phyloP scores from a whole-genome alignment of 2,113 vertebrate species.

The Tupaia chinensis region DNA sequence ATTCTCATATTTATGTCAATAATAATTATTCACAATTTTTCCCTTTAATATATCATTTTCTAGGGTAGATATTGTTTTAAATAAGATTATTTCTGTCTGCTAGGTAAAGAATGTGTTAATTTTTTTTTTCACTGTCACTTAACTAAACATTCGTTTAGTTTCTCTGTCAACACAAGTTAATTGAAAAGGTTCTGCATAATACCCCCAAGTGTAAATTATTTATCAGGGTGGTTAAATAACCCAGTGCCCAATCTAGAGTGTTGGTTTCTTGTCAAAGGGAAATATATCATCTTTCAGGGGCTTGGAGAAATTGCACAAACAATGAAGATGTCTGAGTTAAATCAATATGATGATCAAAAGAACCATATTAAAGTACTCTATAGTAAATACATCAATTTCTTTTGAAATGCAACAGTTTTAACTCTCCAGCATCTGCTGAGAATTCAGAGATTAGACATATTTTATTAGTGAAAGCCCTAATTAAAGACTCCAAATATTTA shows the following conservation, averaged over 20 bases:
- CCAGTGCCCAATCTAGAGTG: slow-evolving; percentile 66
- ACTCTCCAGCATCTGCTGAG: slow-evolving; percentile 86
- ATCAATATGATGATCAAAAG: slow-evolving; percentile 87
- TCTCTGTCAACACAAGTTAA: slow-evolving; percentile 83
- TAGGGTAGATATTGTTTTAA: slow-evolving; percentile 33
- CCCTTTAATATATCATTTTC: slow-evolving; percentile 31
- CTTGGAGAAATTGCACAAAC: slow-evolving; percentile 83
- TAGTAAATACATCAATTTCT: slow-evolving; percentile 83
- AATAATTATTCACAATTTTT: background rate
- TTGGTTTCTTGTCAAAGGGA: slow-evolving; percentile 78
- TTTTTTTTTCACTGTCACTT: slow-evolving; percentile 63
- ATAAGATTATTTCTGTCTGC: slow-evolving; percentile 23
- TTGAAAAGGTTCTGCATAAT: slow-evolving; percentile 79
- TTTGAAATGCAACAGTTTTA: slow-evolving; percentile 85
- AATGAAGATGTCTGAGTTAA: slow-evolving; percentile 87
- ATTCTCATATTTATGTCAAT: background rate
- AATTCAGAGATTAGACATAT: slow-evolving; percentile 84
- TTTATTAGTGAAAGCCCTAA: slow-evolving; percentile 84
- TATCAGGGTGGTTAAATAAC: slow-evolving; percentile 82
- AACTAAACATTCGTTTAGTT: slow-evolving; percentile 51
- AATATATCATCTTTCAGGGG: slow-evolving; percentile 83
- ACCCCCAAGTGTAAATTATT: slow-evolving; percentile 83
- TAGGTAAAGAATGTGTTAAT: slow-evolving; percentile 65
- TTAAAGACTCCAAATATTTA: slow-evolving; percentile 86
- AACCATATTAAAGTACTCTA: slow-evolving; percentile 79